phyloP scores from a whole-genome alignment of 2,113 vertebrate species.

The Panthera leo region DNA sequence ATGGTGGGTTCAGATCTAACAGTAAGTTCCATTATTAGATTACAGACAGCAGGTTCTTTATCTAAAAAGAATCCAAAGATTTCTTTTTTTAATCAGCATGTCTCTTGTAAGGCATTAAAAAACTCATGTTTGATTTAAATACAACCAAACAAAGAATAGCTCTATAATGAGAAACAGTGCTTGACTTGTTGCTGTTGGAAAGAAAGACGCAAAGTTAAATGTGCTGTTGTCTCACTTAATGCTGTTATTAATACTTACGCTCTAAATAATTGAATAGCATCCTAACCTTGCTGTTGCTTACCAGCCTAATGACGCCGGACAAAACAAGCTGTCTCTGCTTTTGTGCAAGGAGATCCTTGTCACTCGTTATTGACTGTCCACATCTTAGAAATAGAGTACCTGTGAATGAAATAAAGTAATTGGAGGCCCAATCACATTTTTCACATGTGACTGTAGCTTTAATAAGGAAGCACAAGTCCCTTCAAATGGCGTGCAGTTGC shows the following conservation, averaged over 20 bases:
- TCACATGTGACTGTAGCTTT: not conserved
- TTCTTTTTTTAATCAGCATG: not conserved
- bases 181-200: not conserved
- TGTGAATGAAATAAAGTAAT: not conserved
- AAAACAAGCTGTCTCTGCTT: constrained; percentile 32
- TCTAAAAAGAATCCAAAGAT: too few species aligned
- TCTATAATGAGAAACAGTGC: not conserved
- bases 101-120: not conserved
- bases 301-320: constrained; percentile 11
- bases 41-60: not conserved
- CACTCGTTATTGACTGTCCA: not conserved
- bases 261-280: not conserved
- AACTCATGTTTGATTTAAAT: constrained; percentile 35
- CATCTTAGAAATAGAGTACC: not conserved
- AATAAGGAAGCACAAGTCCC: not conserved
- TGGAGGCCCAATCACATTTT: not conserved
- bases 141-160: not conserved
- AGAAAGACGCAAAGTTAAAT: not conserved
- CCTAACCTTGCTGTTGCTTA: not conserved
- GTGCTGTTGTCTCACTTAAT: not conserved
- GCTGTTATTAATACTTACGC: not conserved
- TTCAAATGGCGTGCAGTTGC: not conserved
- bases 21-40: not conserved
- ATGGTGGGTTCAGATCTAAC: not conserved
- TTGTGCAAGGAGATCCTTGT: not conserved